Evolutionary conservation across 2,113 vertebrate genomes (phyloP), one percentile per base, ranked within the genome.

Genomic region (Podiceps cristatus): DNA sequence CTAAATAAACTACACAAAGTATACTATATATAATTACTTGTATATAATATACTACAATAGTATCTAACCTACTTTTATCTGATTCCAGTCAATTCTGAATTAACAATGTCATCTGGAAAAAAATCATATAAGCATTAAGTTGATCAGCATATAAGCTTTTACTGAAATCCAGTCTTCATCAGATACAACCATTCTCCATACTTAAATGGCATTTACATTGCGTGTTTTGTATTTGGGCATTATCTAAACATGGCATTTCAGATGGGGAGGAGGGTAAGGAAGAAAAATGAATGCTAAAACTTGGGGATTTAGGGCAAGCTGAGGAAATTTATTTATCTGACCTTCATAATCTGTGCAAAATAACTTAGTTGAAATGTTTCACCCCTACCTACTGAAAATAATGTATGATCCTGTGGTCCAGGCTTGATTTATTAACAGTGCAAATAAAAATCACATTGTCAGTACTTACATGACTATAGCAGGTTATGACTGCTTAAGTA

Each of bases 261-360:
- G 56, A 42, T 9, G 7, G 3, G 12, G 2, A 2, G 9, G 4
- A 49, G 3, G 18, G 17, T 15, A 14, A 58, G 25, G 18, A 44
- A 28, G 18, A 58, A 68, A 58, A 37, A 62, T 25, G 2, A 56
- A 37, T 16, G 47, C 9, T 71, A 58, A 59, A 66, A 28, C 24
- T 29, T 18, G 1, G 10, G 12, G 12, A 44, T 60, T 59, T 59
- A 37, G 17, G 16, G 11, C 0, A 0, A 84, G 8, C 6, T 1
- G 1, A 31, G 20, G 20, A 47, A 52, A n/a, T 23, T 7, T 55
- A 8, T 55, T 88, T 59, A 59, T 7, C 17, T 44, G 23, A 47
- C n/a, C 6, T 71, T 45, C 27, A 40, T 18, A 49, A n/a, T 49
- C 35, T 44, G 19, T 37, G 37, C 23, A 59, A 73, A 77, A 37